Conservation (phyloP, 2,797 vertebrate genomes). For the Macropodus opercularis region DNA sequence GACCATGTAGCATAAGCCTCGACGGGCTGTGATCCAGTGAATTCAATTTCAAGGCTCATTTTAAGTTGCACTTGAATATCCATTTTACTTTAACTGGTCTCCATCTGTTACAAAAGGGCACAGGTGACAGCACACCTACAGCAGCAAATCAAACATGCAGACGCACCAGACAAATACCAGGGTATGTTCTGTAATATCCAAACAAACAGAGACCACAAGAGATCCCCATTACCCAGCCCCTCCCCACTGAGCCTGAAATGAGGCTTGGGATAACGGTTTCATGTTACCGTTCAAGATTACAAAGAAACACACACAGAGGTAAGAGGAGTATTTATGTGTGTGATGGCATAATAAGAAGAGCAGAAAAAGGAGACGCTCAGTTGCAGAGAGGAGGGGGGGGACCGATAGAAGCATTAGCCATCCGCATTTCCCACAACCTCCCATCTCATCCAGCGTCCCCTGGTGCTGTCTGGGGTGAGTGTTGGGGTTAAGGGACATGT, state of each 20-base stretch:
- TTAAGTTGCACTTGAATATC: constrained; percentile 20
- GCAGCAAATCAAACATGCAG: constrained; percentile 49
- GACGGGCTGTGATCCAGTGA: neutral
- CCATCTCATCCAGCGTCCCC: constrained; percentile 50
- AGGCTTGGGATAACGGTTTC: constrained; percentile 60
- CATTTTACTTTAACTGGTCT: constrained; percentile 25
- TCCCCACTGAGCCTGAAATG: constrained; percentile 51
- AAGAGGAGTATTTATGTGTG: constrained; percentile 27
- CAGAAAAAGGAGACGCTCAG: constrained; percentile 40
- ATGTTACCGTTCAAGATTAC: constrained; percentile 53
- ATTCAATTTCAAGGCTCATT: constrained; percentile 18
- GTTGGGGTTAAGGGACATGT: constrained; percentile 34
- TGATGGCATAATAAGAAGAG: constrained; percentile 50
- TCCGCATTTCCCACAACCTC: constrained; percentile 55
- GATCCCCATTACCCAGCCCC: constrained; percentile 48
- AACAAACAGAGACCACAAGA: constrained; percentile 48
- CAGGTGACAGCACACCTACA: constrained; percentile 22
- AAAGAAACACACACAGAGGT: constrained; percentile 11
- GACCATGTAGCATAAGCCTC: neutral
- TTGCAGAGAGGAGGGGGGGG: constrained; percentile 44
- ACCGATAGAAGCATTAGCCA: constrained; percentile 60
- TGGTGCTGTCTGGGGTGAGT: constrained; percentile 34
- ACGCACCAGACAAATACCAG: constrained; percentile 27
- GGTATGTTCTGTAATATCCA: constrained; percentile 35
- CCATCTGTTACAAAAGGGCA: constrained; percentile 34